phyloP scores from a whole-genome alignment of 2,888 invertebrate genomes.

The Pandemis corylana region DNA sequence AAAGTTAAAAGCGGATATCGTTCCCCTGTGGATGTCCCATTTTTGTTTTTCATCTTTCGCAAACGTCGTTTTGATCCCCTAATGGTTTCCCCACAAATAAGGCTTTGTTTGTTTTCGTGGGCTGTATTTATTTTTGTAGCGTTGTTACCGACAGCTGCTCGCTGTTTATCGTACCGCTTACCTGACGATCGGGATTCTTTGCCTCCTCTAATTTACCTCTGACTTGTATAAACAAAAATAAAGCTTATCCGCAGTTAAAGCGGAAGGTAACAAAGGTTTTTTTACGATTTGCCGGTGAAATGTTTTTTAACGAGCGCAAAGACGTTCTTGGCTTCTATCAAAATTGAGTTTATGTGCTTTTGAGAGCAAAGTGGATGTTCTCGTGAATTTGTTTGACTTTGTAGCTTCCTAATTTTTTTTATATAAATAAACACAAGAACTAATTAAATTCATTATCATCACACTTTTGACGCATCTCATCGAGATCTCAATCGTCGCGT shows the following conservation, averaged over 20 bases:
- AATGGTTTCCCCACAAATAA: constrained; percentile 78
- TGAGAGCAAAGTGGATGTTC: neutral
- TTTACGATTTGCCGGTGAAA: constrained; percentile 19
- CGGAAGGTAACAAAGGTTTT: constrained; percentile 23
- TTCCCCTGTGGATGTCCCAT: constrained; percentile 53
- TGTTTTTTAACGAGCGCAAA: constrained; percentile 26
- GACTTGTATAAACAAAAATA: constrained; percentile 49
- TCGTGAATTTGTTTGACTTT: neutral
- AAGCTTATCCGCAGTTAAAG: constrained; percentile 44
- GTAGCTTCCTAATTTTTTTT: neutral
- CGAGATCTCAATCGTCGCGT: no score
- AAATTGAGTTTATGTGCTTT: constrained; percentile 19
- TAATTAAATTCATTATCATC: no score
- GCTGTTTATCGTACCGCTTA: constrained; percentile 73
- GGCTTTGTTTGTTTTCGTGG: constrained; percentile 73
- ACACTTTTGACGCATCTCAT: no score
- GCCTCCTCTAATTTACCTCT: constrained; percentile 61
- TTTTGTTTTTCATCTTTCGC: constrained; percentile 65
- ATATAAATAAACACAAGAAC: no score
- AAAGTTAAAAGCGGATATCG: constrained; percentile 17
- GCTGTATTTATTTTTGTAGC: constrained; percentile 73
- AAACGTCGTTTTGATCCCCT: constrained; percentile 68
- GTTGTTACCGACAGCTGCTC: constrained; percentile 72
- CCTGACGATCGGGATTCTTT: constrained; percentile 58
- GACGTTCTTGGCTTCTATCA: neutral